Conservation (phyloP, 2,797 vertebrate species). For the Meriones psammophilus region DNA sequence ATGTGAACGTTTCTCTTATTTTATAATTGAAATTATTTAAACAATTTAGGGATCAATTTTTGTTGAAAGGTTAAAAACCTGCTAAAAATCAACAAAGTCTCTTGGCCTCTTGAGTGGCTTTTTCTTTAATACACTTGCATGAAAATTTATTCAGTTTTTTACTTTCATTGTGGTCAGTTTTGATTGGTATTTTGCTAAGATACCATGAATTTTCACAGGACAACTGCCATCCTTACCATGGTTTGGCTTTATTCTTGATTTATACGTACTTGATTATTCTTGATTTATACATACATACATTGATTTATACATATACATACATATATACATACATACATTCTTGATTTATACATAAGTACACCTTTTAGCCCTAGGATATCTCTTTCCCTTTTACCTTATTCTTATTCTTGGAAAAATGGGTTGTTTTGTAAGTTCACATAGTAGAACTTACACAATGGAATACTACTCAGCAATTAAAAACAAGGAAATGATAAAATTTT, state of each 20-base stretch:
- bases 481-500: too few species aligned
- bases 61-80: neutral
- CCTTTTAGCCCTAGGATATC: neutral
- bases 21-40: neutral
- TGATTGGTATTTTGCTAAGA: slow-evolving; percentile 4
- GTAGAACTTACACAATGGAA: neutral
- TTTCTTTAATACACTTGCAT: neutral
- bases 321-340: too few species aligned
- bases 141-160: neutral
- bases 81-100: neutral
- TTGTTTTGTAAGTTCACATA: slow-evolving; percentile 1
- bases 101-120: neutral
- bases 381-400: slow-evolving; percentile 24
- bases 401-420: neutral
- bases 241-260: neutral
- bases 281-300: too few species aligned
- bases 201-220: neutral
- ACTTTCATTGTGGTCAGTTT: slow-evolving; percentile 8
- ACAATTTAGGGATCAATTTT: neutral
- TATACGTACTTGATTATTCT: too few species aligned
- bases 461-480: too few species aligned
- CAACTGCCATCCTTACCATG: slow-evolving; percentile 5
- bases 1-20: neutral
- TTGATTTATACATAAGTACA: neutral
- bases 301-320: too few species aligned